Evolutionary conservation across 2,113 vertebrate genomes (phyloP), one percentile per base, ranked within the genome.

Genomic region (Amazona vittata): DNA sequence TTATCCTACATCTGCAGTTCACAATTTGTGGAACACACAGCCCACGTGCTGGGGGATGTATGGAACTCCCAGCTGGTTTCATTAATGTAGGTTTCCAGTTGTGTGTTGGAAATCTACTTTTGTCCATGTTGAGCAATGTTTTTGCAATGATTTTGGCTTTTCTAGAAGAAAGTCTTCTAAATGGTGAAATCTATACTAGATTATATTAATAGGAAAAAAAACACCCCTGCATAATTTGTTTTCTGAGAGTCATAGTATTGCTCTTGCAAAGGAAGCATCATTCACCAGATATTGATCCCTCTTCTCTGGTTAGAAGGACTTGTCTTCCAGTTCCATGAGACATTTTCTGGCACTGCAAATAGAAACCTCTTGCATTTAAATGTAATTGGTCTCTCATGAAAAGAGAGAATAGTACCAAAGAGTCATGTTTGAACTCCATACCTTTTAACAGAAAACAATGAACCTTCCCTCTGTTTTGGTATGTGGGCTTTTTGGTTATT

Each of bases 21-120:
- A 3, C 1, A 1, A 75, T 89, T 84, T 94, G 95, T 94, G 69
- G 76, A 94, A 90, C 73, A 95, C 50, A 49, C 44, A 86, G 47
- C 17, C 83, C 76, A 78, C 78, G 76, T 93, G 21, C 83, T 91
- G 55, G 41, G 86, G 79, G 68, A 86, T 64, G 71, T 86, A 50
- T 86, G 76, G 86, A 89, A 94, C 90, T 96, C 88, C 88, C 94
- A 95, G 62, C 79, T 93, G 93, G 73, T 92, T 94, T 96, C 88
- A 68, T 93, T 95, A 96, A 83, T 37, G n/a, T 53, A 83, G 69
- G 35, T 93, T 94, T 96, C 71, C 49, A 94, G 39, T 96, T 96
- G 22, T 86, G 46, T 91, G 31, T 75, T 81, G 67, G 82, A 79
- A 77, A 90, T 86, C 35, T 86, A 65, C 84, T 85, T 95, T 95